Evolutionary conservation across 2,888 invertebrate genomes (phyloP).

Genomic region (Cybosia mesomella): DNA sequence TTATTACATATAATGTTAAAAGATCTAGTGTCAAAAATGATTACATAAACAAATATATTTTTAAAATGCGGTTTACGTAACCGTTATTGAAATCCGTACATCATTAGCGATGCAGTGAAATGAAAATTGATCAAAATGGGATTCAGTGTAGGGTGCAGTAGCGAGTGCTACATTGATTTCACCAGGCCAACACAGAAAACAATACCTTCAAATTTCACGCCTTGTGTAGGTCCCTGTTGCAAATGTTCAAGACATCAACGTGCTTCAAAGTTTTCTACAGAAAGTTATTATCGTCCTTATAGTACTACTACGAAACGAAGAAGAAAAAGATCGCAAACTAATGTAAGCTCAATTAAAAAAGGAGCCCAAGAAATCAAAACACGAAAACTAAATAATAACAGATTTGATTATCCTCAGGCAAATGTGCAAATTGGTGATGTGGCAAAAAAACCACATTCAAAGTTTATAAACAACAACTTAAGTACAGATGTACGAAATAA

Average conservation of each 20-base stretch:
- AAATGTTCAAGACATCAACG: neutral
- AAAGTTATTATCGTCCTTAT: neutral
- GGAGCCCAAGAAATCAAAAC: neutral
- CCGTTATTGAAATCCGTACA: neutral
- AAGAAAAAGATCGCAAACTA: neutral
- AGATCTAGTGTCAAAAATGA: constrained; percentile 10
- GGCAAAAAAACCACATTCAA: neutral
- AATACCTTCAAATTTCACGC: neutral
- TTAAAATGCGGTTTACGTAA: neutral
- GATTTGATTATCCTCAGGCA: neutral
- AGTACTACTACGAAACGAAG: neutral
- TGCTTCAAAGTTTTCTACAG: constrained; percentile 1
- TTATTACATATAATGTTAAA: neutral
- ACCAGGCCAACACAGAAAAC: neutral
- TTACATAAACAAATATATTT: neutral
- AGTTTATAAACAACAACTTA: neutral
- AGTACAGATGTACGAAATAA: neutral
- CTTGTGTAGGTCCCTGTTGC: neutral
- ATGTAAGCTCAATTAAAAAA: neutral
- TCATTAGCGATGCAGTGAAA: constrained; percentile 10
- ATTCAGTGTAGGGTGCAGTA: constrained; percentile 1
- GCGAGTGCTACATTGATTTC: neutral
- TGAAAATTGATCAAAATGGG: neutral
- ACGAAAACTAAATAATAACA: neutral
- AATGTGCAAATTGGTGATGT: constrained; percentile 1